Evolutionary conservation across 2,888 invertebrate species (phyloP), one percentile per base, ranked within the genome.

Genomic region (Ophioninae sp.): DNA sequence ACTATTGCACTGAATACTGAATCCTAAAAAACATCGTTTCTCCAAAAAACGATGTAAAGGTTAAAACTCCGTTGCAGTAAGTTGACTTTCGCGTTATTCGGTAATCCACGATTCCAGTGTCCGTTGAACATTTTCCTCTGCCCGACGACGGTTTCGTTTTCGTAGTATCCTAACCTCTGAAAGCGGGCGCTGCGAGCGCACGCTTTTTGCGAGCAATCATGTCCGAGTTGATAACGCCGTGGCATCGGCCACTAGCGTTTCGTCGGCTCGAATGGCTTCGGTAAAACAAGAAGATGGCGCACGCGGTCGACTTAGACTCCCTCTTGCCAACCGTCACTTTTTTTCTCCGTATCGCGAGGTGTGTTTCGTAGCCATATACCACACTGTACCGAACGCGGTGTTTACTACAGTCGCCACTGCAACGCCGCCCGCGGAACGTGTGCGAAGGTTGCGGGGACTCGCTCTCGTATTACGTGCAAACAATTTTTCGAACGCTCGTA

Each of bases 161-260:
- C 30, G 30, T 30, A 30, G 30, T 30, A 30, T 30, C 30, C 30
- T 30, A 30, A 30, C 30, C 30, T 30, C 30, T 30, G 3, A 30
- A 30, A 1, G 30, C 30, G 30, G 3, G 30, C 2, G 30, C 30
- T 30, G 30, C 30, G 30, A 30, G 30, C 3, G 30, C 2, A 3
- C 3, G 30, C 2, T 30, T 30, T 30, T 1, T 30, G 30, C 30
- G 30, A 30, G 30, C 30, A 30, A 30, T 30, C 1, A 80, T 81
- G 67, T 23, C 41, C 76, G 79, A 79, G 6, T 7, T 41, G 44
- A 37, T 7, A 56, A 17, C 44, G 23, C 17, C 41, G 41, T 86
- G 79, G 88, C 87, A 88, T 89, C 92, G 93, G 92, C 94, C 90
- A 94, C 50, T 50, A 17, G 50, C 6, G 94, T 94, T 93, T 88